Percentiles rank a stretch among this genome's conserved stretches.
Conservation (phyloP, 2,888 invertebrate species). For the Orchesellides sinensis region DNA sequence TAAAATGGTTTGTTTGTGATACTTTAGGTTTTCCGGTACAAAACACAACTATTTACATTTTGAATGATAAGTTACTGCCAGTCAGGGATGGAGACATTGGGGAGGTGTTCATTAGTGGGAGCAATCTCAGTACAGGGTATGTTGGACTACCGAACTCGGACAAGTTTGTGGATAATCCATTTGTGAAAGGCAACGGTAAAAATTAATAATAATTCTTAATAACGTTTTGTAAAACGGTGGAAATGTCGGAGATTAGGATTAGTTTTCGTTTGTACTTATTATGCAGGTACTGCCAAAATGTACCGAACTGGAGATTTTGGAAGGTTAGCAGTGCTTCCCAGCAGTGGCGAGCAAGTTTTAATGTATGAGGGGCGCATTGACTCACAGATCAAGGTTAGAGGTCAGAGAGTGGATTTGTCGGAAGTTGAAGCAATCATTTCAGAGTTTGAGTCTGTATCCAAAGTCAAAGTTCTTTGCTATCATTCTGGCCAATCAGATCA, state of each 20-base stretch:
- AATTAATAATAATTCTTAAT: not conserved
- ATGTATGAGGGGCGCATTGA: conserved; percentile 66
- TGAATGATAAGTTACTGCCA: conserved; percentile 84
- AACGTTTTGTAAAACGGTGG: no score
- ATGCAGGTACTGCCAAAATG: conserved; percentile 81
- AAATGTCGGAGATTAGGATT: no score
- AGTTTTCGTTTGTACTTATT: not conserved
- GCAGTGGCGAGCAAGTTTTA: conserved; percentile 50
- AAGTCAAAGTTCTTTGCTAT: conserved; percentile 88
- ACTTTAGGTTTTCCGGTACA: conserved; percentile 84
- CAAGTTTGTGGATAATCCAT: conserved; percentile 73
- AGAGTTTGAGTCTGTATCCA: conserved; percentile 83
- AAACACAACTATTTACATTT: conserved; percentile 88
- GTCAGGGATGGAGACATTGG: conserved; percentile 82
- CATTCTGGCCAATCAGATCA: conserved; percentile 82
- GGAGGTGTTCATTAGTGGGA: conserved; percentile 73
- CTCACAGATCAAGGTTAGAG: conserved; percentile 88
- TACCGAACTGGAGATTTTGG: conserved; percentile 72
- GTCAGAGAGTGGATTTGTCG: conserved; percentile 83
- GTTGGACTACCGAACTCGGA: conserved; percentile 71
- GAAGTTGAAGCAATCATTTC: conserved; percentile 79
- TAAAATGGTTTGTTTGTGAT: no score
- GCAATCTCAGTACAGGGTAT: conserved; percentile 72
- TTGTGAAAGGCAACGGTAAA: conserved; percentile 36
- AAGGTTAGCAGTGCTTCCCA: conserved; percentile 53